Percentiles rank a stretch among this genome's conserved stretches.
These are phyloP conservation scores for Pyrocephalus nanus DNA, from an alignment of 2,797 vertebrate genomes.

Conservation along the genomic window DNA sequence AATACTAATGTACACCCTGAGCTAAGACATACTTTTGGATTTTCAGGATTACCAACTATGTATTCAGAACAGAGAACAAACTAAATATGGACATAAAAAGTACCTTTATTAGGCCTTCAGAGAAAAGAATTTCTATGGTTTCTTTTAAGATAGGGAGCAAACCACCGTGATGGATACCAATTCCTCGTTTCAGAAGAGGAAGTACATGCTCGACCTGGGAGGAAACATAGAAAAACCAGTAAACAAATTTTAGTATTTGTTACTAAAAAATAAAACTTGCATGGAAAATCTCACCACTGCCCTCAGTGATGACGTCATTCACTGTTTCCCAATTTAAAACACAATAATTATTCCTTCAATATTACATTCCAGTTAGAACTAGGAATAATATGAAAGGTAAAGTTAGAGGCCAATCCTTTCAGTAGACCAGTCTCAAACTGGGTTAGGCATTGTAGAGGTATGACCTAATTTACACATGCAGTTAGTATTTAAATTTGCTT, in stretches of 20 bases:
- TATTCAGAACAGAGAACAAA: background rate
- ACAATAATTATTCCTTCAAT: background rate
- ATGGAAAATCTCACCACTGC: background rate
- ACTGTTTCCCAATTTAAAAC: background rate
- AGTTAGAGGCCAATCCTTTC: background rate
- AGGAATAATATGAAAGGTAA: background rate
- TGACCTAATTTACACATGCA: background rate
- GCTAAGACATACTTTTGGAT: accelerated
- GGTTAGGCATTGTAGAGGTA: background rate
- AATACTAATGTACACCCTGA: background rate
- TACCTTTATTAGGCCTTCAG: conserved; percentile 96
- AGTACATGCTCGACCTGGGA: conserved; percentile 95
- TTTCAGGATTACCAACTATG: background rate
- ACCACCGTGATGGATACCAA: conserved; percentile 96
- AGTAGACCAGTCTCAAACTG: background rate
- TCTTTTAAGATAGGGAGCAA: conserved; percentile 97
- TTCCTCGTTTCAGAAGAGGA: conserved; percentile 92
- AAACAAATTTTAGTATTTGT: background rate
- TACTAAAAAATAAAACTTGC: background rate
- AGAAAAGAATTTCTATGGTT: conserved; percentile 98
- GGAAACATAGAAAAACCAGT: background rate
- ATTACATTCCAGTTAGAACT: background rate
- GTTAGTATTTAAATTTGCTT: background rate
- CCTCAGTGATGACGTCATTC: background rate
- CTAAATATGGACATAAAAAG: background rate